Evolutionary conservation across 2,797 vertebrate genomes (phyloP).

Genomic region (Helarctos malayanus): DNA sequence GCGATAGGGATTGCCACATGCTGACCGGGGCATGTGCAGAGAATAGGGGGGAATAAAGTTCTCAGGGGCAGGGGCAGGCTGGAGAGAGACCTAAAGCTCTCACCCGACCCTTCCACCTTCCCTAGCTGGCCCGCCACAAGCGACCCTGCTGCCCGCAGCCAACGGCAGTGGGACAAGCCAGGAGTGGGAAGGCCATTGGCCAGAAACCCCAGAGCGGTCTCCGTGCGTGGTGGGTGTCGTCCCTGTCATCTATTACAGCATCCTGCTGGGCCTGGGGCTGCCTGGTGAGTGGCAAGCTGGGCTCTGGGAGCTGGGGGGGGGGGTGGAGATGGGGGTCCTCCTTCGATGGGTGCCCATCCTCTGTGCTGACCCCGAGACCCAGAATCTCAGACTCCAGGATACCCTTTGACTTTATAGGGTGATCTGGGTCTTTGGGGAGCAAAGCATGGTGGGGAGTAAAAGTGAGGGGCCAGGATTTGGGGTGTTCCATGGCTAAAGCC

Average conservation of each 20-base stretch:
- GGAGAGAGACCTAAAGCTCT: not conserved
- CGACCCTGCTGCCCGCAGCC: slow-evolving; percentile 58
- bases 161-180: slow-evolving; percentile 73
- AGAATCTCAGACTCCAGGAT: not conserved
- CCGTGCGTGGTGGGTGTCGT: slow-evolving; percentile 93
- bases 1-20: accelerated
- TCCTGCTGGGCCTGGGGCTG: slow-evolving; percentile 94
- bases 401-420: not conserved
- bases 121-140: slow-evolving; percentile 44
- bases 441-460: not conserved
- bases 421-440: not conserved
- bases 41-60: not conserved
- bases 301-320: not conserved
- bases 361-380: not conserved
- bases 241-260: slow-evolving; percentile 95
- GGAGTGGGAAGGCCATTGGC: slow-evolving; percentile 6
- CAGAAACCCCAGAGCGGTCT: slow-evolving; percentile 86
- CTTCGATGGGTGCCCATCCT: not conserved
- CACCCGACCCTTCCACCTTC: not conserved
- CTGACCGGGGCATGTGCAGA: not conserved
- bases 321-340: not conserved
- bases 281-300: slow-evolving; percentile 91
- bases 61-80: not conserved
- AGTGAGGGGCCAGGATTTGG: not conserved
- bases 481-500: not conserved